Evolutionary conservation across 2,888 invertebrate species (phyloP), one percentile per base, ranked within the genome.

Genomic region (Boloria selene): DNA sequence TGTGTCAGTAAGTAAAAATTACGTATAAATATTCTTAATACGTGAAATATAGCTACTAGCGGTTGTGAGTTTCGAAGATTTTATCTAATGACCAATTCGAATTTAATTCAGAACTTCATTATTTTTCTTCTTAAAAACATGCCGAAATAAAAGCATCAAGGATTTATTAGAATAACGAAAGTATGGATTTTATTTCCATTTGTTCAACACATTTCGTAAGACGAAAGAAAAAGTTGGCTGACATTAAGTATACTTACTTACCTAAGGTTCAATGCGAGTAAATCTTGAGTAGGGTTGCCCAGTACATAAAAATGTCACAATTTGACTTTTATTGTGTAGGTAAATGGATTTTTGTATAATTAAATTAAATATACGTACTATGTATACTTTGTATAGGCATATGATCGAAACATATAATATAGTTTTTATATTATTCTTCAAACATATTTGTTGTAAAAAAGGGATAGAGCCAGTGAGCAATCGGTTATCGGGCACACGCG

Each of bases 1-100:
- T 98, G 98, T 85, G 96, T 96, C 80, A 95, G 97, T 97, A 93
- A 95, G 96, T 95, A 76, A 58, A 71, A 65, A 53, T 45, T 44
- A 22, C 26, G 55, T 13, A 38, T 55, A 52, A 38, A 45, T 45
- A 77, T 80, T 75, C 81, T 13, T n/a, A 17, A 38, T 54, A 0
- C 79, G 4, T 52, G 3, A n/a, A 22, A 52, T 26, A 2, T 31
- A 52, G 10, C 31, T 38, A 38, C 31, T 38, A 38, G 31, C 10
- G 31, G 31, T 38, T 0, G 10, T 38, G 31, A 38, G 31, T 31
- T 31, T 31, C 7, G 1, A 31, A 31, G 7, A 31, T 1, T 31
- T 31, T 31, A 31, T 31, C 0, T 31, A 31, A 1, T 31, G 6
- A 0, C 2, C 31, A 10, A 7, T 38, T 10, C 31, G 10, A 7